phyloP scores from a whole-genome alignment of 2,113 vertebrate genomes.

The Cricetomys ansorgei region DNA sequence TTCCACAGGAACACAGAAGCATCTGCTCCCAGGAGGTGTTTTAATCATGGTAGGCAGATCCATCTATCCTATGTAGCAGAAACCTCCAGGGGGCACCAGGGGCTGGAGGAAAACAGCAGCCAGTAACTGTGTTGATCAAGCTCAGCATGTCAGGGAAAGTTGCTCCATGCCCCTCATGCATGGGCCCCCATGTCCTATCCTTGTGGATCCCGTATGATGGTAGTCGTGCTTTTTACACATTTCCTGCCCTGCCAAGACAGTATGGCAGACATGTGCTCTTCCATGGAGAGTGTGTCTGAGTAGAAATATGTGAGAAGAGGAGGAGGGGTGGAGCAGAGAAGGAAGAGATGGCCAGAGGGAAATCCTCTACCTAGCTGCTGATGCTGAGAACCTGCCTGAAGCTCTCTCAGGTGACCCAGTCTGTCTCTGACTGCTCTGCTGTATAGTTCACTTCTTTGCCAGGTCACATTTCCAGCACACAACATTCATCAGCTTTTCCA shows the following conservation, averaged over 20 bases:
- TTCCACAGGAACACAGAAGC: not conserved
- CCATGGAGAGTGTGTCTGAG: not conserved
- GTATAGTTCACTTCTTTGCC: not conserved
- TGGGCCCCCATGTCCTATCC: fast-evolving
- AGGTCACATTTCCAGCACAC: not conserved
- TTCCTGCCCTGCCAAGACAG: not conserved
- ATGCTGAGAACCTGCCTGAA: not conserved
- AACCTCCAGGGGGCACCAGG: not conserved
- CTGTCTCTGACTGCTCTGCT: not conserved
- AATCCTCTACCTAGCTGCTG: not conserved
- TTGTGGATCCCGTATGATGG: not conserved
- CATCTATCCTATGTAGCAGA: not conserved
- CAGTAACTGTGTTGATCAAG: constrained; percentile 11
- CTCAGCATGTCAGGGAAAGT: not conserved
- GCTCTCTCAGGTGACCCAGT: not conserved
- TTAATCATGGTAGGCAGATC: constrained; percentile 53
- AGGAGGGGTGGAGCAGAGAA: not conserved
- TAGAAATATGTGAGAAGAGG: not conserved
- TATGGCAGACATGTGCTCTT: not conserved
- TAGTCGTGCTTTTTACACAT: fast-evolving
- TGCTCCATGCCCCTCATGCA: not conserved
- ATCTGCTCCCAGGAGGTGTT: not conserved
- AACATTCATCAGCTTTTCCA: not conserved
- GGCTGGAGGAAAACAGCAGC: not conserved
- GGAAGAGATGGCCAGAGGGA: not conserved